These are phyloP conservation scores for Diaprepes abbreviatus DNA, from an alignment of 2,888 invertebrate species.

Conservation along the genomic window DNA sequence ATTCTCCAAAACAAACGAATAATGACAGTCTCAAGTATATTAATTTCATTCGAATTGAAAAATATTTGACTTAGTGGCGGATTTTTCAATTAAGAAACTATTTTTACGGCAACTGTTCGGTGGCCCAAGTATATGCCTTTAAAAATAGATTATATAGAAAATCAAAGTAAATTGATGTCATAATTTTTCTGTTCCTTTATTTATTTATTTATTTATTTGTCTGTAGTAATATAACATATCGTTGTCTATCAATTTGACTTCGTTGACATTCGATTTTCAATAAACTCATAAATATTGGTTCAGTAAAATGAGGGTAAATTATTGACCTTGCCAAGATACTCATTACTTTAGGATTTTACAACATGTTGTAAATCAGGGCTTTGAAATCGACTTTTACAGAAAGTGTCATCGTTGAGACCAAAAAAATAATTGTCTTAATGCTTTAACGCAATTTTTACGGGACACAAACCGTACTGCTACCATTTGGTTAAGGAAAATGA, in stretches of 20 bases:
- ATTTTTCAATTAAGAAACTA: no score
- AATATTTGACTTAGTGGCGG: no score
- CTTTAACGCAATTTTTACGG: neutral
- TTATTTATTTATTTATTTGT: no score
- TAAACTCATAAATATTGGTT: constrained; percentile 11
- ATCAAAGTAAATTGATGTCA: no score
- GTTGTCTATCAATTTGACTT: neutral
- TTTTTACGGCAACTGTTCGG: no score
- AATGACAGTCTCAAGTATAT: no score
- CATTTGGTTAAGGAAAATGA: neutral
- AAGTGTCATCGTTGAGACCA: neutral
- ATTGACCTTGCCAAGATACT: constrained; percentile 27
- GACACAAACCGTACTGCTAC: neutral
- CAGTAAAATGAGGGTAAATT: constrained; percentile 21
- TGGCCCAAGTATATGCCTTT: no score
- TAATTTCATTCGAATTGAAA: no score
- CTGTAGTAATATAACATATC: no score
- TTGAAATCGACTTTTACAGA: neutral
- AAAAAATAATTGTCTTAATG: constrained; percentile 1
- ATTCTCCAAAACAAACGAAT: no score
- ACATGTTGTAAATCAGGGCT: constrained; percentile 6
- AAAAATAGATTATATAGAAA: no score
- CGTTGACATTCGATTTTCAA: constrained; percentile 9
- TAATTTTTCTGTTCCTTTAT: no score
- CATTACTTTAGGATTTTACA: constrained; percentile 7